Base-by-base conservation (phyloP, 1,140 invertebrate genomes). In the Sinella curviseta region DNA sequence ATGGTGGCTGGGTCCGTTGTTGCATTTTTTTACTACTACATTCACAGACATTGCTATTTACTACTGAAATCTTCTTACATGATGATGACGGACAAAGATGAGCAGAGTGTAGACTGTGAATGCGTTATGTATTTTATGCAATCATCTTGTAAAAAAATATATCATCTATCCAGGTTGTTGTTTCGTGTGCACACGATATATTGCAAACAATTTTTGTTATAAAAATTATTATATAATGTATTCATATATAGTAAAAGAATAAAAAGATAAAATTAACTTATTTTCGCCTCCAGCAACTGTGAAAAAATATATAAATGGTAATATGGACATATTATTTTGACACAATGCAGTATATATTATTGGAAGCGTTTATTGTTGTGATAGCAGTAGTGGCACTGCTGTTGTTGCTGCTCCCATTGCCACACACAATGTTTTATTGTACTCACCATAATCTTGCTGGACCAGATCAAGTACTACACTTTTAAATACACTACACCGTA, bases 1-100 rank as follows among this genome's bases (percentile, higher is more conserved):
- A 48, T 33, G 65, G 26, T 70, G 65, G 65, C 24, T 33, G 65
- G 31, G 65, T 70, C 65, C 65, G 24, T 70, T 70, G 26, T 70
- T 70, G 8, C 65, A 8, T 26, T 65, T 65, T 65, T 65, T 16
- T 26, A 16, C 57, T 65, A 65, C 57, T 8, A 26, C 57, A 8
- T n/a, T n/a, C 24, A 65, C 57, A 12, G 24, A 8, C 24, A 8
- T 8, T 65, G 24, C 57, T 26, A 26, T n/a, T 65, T 12, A 8
- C 39, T 48, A 48, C 8, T 48, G 8, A 48, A 20, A 48, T 48
- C 39, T 48, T 48, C 8, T 12, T 20, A 12, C 39, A 12, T 48
- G n/a, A n/a, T n/a, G n/a, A n/a, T n/a, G n/a, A n/a, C 39, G 20
- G 20, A 48, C 8, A 20, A 48, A 12, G 39, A 48, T 48, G 39